Conservation (phyloP, 1,140 invertebrate species). For the Sitophilus oryzae region DNA sequence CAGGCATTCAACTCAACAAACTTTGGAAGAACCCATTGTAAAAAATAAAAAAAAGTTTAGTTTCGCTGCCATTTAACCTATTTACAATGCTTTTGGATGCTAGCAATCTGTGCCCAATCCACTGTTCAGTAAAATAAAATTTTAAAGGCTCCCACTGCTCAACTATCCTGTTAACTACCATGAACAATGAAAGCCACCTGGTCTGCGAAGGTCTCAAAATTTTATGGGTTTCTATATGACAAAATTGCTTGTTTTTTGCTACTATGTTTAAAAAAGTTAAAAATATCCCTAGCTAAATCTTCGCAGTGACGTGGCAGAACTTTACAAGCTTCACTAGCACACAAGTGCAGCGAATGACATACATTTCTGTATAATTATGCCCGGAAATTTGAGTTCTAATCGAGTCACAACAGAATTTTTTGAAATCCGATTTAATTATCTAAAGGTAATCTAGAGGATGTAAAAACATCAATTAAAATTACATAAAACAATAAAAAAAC, state of each 20-base stretch:
- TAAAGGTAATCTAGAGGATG: too few species aligned
- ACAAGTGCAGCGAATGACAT: constrained; percentile 40
- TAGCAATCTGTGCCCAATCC: constrained; percentile 2
- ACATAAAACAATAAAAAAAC: too few species aligned
- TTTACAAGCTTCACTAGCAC: constrained; percentile 41
- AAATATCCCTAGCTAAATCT: constrained; percentile 35
- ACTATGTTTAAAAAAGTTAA: constrained; percentile 37
- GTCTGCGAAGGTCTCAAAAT: constrained; percentile 15
- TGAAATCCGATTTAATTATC: too few species aligned
- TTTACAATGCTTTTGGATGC: background rate
- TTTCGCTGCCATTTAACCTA: constrained; percentile 2
- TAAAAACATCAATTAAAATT: too few species aligned
- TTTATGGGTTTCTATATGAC: constrained; percentile 13
- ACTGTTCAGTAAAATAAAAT: constrained; percentile 12
- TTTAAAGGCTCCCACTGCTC: constrained; percentile 11
- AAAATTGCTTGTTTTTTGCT: constrained; percentile 28
- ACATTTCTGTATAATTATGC: constrained; percentile 40
- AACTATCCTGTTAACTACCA: constrained; percentile 12
- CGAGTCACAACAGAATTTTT: too few species aligned
- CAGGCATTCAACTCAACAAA: constrained; percentile 11
- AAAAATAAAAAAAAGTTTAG: constrained; percentile 9
- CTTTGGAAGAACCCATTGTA: constrained; percentile 15
- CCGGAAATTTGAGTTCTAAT: too few species aligned
- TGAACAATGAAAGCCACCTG: constrained; percentile 12
- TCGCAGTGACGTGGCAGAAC: constrained; percentile 35